Conservation (phyloP, 2,888 invertebrate genomes). For the Hydraecia micacea region DNA sequence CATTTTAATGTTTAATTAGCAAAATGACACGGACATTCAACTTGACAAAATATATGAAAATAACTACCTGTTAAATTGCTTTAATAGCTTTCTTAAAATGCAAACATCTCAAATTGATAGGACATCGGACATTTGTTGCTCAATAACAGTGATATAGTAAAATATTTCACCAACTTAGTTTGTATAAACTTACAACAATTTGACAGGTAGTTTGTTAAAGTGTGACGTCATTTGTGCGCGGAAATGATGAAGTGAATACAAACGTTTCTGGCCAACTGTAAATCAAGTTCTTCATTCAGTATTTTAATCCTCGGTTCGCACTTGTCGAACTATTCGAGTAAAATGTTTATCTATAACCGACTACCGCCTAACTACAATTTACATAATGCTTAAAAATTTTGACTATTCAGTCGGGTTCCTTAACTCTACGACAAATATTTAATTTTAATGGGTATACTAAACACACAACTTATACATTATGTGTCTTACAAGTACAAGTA, state of each 20-base stretch:
- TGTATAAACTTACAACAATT: conserved; percentile 20
- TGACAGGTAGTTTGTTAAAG: conserved; percentile 41
- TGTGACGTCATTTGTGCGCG: conserved; percentile 59
- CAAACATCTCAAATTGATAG: conserved; percentile 6
- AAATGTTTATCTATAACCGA: conserved; percentile 77
- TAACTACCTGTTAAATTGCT: conserved; percentile 34
- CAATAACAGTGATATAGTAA: not conserved
- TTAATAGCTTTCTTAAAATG: conserved; percentile 11
- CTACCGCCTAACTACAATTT: conserved; percentile 80
- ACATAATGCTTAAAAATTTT: conserved; percentile 87
- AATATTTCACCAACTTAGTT: conserved; percentile 7
- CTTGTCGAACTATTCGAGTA: conserved; percentile 68
- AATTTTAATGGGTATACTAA: conserved; percentile 67
- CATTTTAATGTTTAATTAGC: conserved; percentile 53
- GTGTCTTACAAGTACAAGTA: conserved; percentile 57
- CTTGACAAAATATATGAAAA: conserved; percentile 50
- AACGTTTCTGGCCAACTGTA: conserved; percentile 41
- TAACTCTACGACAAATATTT: conserved; percentile 80
- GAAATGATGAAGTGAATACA: conserved; percentile 52
- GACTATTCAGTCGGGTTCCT: conserved; percentile 90
- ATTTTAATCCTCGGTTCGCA: conserved; percentile 55
- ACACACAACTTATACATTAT: conserved; percentile 62
- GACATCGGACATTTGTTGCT: not conserved
- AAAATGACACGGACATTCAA: conserved; percentile 67
- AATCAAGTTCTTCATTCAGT: conserved; percentile 53